phyloP scores from a whole-genome alignment of 2,113 vertebrate genomes.

The Nanorana parkeri region DNA sequence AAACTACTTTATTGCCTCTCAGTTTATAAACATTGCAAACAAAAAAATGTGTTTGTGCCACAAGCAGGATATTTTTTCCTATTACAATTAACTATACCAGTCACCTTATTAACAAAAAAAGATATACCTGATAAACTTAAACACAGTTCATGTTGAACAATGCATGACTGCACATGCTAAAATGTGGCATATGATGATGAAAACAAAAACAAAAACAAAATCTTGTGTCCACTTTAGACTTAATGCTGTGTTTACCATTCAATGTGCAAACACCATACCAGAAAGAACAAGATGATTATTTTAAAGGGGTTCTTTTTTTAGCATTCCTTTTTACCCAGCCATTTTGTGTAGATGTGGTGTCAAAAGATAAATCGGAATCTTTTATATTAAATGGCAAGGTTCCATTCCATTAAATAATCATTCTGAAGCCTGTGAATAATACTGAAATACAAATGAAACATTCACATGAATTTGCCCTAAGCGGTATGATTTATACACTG shows the following conservation, averaged over 20 bases:
- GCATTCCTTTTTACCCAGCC: neutral
- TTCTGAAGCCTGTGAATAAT: constrained; percentile 39
- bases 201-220: constrained; percentile 36
- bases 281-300: neutral
- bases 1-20: too few relatives aligned
- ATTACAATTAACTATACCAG: constrained; percentile 20
- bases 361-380: constrained; percentile 38
- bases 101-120: constrained; percentile 44
- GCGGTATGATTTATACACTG: constrained; percentile 59
- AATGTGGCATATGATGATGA: constrained; percentile 27
- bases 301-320: constrained; percentile 1
- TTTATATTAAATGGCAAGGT: constrained; percentile 54
- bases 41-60: too few relatives aligned
- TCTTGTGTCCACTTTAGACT: constrained; percentile 6
- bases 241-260: neutral
- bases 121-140: constrained; percentile 44
- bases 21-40: too few relatives aligned
- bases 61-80: too few relatives aligned
- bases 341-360: constrained; percentile 2
- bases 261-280: neutral
- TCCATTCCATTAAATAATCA: constrained; percentile 52
- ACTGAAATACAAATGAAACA: constrained; percentile 55
- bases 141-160: constrained; percentile 40
- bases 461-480: constrained; percentile 40
- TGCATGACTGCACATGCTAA: constrained; percentile 24